Base-by-base conservation (phyloP, 1,140 invertebrate species). In the Sarcophaga bullata region DNA sequence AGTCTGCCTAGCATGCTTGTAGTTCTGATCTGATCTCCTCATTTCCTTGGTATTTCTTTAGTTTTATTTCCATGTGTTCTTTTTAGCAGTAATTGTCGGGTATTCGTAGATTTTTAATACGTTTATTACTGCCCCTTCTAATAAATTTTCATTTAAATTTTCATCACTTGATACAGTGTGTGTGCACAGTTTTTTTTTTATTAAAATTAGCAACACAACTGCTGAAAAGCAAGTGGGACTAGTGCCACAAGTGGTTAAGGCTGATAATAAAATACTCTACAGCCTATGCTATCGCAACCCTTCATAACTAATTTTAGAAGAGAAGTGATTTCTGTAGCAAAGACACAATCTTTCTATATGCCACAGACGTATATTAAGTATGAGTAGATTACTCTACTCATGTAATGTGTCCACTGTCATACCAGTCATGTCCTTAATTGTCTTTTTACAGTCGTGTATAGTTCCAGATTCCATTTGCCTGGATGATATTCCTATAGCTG, bases 111-210 rank as follows among this genome's bases (percentile, higher is more conserved):
- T 46, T 46, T 37, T 76, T 76, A 76, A 76, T 76, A 49, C 73
- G 13, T 17, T 76, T 76, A 76, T 76, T 76, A 47, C 73, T 76
- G 73, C 46, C 73, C 54, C 73, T 76, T 49, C 47, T 76, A 76
- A 76, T 76, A 76, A 76, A 76, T 76, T 76, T 76, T 76, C 46
- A 76, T 76, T 76, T 73, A 46, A 19, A 58, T 58, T n/a, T 68
- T 68, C n/a, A 19, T 17, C 62, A 19, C 19, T 17, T 17, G 19
- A 68, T 19, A 49, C 46, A 49, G 4, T 48, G 11, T 62, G 9
- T 8, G 73, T 19, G n/a, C 17, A 68, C 25, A 37, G 25, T 37
- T 37, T 37, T 37, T 7, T 19, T 49, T 76, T 76, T 76, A 76
- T 76, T 76, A 76, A 76, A 76, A 76, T 76, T 49, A 76, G 73